These are phyloP conservation scores for Oophaga pumilio DNA, from an alignment of 2,113 vertebrate species.

Conservation along the genomic window DNA sequence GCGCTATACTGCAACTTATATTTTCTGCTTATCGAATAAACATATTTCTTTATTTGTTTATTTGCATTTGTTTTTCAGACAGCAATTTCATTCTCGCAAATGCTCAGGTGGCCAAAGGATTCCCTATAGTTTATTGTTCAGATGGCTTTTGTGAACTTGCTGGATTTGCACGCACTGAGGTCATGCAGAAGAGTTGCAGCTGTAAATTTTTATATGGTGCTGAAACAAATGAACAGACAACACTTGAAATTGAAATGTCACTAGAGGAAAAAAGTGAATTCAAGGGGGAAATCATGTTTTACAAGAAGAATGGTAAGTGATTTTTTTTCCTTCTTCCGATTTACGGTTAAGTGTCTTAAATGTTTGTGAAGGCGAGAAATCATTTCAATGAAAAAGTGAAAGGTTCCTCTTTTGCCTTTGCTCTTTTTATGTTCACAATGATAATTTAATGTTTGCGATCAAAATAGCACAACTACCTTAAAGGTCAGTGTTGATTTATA, in stretches of 20 bases:
- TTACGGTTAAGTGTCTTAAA: slow-evolving; percentile 19
- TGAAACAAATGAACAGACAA: slow-evolving; percentile 91
- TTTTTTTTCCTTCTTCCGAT: slow-evolving; percentile 41
- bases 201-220: slow-evolving; percentile 94
- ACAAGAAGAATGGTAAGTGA: slow-evolving; percentile 85
- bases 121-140: slow-evolving; percentile 98
- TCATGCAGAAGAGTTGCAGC: slow-evolving; percentile 98
- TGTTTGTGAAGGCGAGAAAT: background rate
- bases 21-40: slow-evolving; percentile 12
- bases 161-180: slow-evolving; percentile 91
- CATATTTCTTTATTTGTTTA: background rate
- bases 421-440: background rate
- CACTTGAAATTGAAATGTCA: slow-evolving; percentile 88
- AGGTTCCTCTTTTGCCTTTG: background rate
- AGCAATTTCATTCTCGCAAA: slow-evolving; percentile 99
- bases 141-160: slow-evolving; percentile 99
- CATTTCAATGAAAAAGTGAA: background rate
- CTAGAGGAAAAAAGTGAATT: slow-evolving; percentile 93
- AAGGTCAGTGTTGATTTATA: slow-evolving; percentile 41
- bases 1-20: background rate
- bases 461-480: slow-evolving; percentile 25
- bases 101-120: slow-evolving; percentile 93
- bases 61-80: slow-evolving; percentile 75
- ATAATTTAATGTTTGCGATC: background rate
- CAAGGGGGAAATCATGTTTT: slow-evolving; percentile 97